Conservation (phyloP, 2,113 vertebrate species). For the Grallaria varia region DNA sequence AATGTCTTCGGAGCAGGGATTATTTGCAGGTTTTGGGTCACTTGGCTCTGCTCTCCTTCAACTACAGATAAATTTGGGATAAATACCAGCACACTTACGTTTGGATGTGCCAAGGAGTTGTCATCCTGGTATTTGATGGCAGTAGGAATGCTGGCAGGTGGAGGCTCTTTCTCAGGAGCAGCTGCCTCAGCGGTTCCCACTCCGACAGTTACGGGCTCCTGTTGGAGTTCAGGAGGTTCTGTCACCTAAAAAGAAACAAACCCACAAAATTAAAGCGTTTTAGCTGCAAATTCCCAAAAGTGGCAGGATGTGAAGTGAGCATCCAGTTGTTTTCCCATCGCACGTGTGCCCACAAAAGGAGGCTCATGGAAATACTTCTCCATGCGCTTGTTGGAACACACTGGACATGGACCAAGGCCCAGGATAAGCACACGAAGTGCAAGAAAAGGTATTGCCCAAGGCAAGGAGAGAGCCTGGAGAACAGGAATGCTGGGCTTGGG, state of each 20-base stretch:
- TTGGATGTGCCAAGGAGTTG: constrained; percentile 89
- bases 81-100: constrained; percentile 74
- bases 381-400: background rate
- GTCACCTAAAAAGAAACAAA: constrained; percentile 14
- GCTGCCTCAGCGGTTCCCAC: constrained; percentile 1
- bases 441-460: background rate
- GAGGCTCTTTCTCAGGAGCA: constrained; percentile 68
- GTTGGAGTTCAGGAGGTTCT: constrained; percentile 63
- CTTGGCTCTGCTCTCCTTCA: background rate
- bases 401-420: background rate
- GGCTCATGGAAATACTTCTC: background rate
- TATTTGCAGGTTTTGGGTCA: background rate
- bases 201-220: constrained; percentile 55
- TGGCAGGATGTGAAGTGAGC: background rate
- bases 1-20: background rate
- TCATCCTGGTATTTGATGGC: constrained; percentile 90
- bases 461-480: background rate
- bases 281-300: accelerated
- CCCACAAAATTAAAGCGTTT: background rate
- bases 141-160: constrained; percentile 78
- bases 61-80: background rate
- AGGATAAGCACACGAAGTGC: background rate
- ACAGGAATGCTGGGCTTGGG: background rate
- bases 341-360: background rate
- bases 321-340: no score